phyloP scores from a whole-genome alignment of 2,888 invertebrate species.

The Zaprionus bogoriensis region DNA sequence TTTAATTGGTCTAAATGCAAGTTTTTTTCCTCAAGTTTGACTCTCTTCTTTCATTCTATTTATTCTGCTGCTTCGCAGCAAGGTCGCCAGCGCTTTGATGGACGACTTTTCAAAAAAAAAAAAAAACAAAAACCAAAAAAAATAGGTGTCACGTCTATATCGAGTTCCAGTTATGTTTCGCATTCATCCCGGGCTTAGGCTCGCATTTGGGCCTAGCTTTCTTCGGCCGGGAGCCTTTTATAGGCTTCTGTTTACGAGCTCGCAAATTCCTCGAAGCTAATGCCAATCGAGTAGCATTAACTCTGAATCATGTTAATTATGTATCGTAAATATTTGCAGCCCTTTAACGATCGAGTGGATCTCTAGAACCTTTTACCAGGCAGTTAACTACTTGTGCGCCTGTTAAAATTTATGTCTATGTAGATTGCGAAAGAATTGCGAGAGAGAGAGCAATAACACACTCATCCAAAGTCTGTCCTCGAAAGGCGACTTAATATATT shows the following conservation, averaged over 20 bases:
- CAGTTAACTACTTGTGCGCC: not conserved
- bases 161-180: conserved; percentile 15
- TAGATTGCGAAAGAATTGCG: not conserved
- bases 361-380: no score
- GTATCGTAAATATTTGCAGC: no score
- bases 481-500: no score
- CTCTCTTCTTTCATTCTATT: not conserved
- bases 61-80: conserved; percentile 9
- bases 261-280: conserved; percentile 13
- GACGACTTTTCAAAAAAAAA: conserved; percentile 4
- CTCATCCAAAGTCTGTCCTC: no score
- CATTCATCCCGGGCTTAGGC: conserved; percentile 33
- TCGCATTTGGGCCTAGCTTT: no score
- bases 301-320: conserved; percentile 1
- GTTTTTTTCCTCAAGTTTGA: conserved; percentile 14
- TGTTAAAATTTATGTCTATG: not conserved
- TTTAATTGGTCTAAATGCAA: conserved; percentile 59
- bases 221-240: conserved; percentile 28
- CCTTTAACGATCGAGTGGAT: not conserved
- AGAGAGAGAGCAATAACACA: no score
- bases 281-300: conserved; percentile 7
- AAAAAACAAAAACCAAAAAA: not conserved
- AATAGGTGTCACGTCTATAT: conserved; percentile 15
- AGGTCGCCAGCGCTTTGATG: conserved; percentile 40
- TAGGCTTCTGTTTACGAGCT: conserved; percentile 33